Conservation (phyloP, 2,797 vertebrate genomes). For the Poeciliopsis turneri region DNA sequence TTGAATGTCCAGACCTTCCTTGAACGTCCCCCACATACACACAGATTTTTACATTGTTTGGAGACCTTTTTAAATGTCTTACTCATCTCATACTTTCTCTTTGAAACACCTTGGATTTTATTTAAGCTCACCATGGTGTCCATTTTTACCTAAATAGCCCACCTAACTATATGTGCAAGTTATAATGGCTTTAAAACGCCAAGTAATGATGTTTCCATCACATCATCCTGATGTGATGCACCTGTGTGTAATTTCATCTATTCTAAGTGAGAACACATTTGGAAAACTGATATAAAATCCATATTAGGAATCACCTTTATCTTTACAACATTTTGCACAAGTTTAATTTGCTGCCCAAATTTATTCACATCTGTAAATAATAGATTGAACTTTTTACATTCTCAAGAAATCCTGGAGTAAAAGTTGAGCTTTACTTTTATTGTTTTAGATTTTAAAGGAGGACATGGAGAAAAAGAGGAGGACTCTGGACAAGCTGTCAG, state of each 20-base stretch:
- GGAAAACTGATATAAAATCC: no score
- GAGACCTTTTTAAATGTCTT: background rate
- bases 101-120: background rate
- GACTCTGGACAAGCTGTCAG: conserved; percentile 88
- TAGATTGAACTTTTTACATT: background rate
- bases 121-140: background rate
- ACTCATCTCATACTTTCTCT: background rate
- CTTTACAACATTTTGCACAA: background rate
- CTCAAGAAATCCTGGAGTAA: background rate
- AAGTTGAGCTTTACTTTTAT: background rate
- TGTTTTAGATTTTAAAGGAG: conserved; percentile 78
- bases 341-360: background rate
- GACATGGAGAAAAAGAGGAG: conserved; percentile 94
- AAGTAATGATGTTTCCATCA: background rate
- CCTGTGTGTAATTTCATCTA: background rate
- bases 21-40: background rate
- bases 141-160: background rate
- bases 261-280: background rate
- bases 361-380: background rate
- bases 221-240: background rate
- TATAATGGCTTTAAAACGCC: background rate
- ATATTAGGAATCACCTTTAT: no score
- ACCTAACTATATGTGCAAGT: no score
- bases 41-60: background rate
- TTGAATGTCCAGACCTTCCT: background rate